These are phyloP conservation scores for Smittia aterrima DNA, from an alignment of 2,888 invertebrate species.

Conservation along the genomic window DNA sequence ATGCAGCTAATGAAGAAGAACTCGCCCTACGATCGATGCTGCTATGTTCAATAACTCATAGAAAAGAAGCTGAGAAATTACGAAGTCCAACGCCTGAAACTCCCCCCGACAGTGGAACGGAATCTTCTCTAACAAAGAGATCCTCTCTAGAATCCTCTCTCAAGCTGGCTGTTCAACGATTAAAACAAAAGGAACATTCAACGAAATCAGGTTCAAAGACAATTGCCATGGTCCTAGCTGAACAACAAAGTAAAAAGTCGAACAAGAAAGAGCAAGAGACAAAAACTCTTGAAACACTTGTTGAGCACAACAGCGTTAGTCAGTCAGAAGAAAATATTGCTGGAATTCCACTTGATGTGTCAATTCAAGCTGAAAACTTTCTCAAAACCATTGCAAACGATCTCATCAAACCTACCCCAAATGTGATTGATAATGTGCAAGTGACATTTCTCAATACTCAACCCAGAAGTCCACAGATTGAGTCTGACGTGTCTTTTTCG, in stretches of 20 bases:
- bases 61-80: conserved; percentile 27
- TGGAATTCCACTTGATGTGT: neutral
- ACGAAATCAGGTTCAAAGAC: conserved; percentile 27
- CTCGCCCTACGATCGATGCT: conserved; percentile 46
- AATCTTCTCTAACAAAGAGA: neutral
- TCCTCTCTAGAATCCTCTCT: too few relatives aligned
- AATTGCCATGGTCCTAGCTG: conserved; percentile 11
- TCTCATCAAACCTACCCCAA: neutral
- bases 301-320: neutral
- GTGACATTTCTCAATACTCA: too few relatives aligned
- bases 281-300: neutral
- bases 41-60: conserved; percentile 47
- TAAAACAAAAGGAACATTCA: neutral
- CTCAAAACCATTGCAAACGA: neutral
- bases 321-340: neutral
- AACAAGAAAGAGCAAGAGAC: neutral
- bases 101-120: neutral
- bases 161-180: conserved; percentile 20
- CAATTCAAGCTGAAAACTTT: neutral
- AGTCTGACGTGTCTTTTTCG: too few relatives aligned
- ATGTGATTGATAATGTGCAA: too few relatives aligned
- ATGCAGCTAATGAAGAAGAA: neutral
- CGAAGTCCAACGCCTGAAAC: neutral
- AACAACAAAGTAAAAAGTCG: neutral
- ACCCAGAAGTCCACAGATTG: too few relatives aligned